Percentiles rank a stretch among this genome's conserved stretches.
Conservation (phyloP, 2,888 invertebrate species). For the Lasius fuliginosus region DNA sequence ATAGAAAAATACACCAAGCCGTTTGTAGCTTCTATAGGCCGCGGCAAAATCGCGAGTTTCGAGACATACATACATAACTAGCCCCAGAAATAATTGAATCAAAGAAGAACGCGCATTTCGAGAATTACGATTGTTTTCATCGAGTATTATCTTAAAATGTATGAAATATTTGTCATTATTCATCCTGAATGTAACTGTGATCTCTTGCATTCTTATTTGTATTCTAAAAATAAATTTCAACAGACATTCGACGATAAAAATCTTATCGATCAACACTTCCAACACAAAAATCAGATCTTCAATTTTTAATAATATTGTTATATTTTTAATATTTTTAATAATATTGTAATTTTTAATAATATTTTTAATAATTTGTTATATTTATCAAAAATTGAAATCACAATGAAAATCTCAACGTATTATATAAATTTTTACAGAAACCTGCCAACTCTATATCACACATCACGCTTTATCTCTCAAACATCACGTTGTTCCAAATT, state of each 20-base stretch:
- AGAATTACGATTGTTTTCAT: not conserved
- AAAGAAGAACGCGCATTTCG: not conserved
- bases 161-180: not conserved
- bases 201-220: not conserved
- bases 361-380: not conserved
- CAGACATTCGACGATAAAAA: not conserved
- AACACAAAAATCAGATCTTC: not conserved
- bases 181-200: not conserved
- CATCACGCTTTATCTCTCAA: not conserved
- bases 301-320: not conserved
- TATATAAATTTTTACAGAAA: not conserved
- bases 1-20: conserved; percentile 60
- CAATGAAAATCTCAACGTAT: not conserved
- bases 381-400: not conserved
- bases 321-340: not conserved
- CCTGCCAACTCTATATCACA: not conserved
- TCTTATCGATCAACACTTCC: not conserved
- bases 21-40: conserved; percentile 20
- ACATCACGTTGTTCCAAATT: not conserved
- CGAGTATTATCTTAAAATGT: not conserved
- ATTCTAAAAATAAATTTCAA: not conserved
- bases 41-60: conserved; percentile 10
- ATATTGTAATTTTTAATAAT: not conserved
- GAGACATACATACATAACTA: not conserved
- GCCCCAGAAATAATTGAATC: conserved; percentile 14